Percentiles rank a stretch among this genome's conserved stretches.
Conservation (phyloP, 2,797 vertebrate genomes). For the Monodelphis domestica region DNA sequence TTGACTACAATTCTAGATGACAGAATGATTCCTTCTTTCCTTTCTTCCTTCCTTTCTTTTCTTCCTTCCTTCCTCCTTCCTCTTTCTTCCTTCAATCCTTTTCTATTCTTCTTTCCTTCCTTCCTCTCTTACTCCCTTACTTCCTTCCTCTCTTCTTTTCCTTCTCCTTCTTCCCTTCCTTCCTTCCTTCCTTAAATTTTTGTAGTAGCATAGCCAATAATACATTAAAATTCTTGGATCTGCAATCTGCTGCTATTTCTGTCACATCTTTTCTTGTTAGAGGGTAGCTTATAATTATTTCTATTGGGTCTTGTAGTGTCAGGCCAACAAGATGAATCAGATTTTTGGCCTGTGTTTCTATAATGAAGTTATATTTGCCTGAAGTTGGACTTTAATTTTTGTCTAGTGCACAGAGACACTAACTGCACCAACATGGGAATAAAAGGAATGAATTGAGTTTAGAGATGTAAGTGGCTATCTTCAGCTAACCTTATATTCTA, state of each 20-base stretch:
- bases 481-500: background rate
- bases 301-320: background rate
- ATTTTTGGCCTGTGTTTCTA: constrained; percentile 16
- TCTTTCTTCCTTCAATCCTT: too few relatives aligned
- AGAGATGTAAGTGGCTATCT: background rate
- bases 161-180: background rate
- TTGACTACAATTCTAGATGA: constrained; percentile 7
- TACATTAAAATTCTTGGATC: background rate
- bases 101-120: background rate
- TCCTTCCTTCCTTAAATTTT: background rate
- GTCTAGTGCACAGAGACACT: background rate
- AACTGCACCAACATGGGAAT: background rate
- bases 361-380: constrained; percentile 2
- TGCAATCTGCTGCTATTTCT: background rate
- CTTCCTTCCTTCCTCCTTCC: too few relatives aligned
- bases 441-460: constrained; percentile 27
- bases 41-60: constrained; percentile 10
- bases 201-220: background rate
- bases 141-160: too few relatives aligned
- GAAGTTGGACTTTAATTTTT: constrained; percentile 15
- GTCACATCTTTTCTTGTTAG: background rate
- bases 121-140: background rate
- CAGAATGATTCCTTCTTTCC: background rate
- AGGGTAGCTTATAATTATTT: constrained; percentile 23
- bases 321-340: background rate